Conservation (phyloP, 2,113 vertebrate species). For the Macrotis lagotis region DNA sequence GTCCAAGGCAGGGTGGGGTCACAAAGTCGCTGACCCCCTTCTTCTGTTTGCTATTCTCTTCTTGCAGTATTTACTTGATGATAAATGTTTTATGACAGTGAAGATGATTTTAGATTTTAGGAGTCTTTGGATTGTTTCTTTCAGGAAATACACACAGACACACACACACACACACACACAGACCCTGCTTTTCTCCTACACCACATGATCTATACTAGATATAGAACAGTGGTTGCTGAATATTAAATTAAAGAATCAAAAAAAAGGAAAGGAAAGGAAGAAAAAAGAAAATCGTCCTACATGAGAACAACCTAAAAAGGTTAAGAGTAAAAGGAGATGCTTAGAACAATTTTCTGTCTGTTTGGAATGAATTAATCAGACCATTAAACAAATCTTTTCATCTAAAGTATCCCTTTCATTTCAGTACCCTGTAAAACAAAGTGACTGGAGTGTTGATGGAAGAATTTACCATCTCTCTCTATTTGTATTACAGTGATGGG, state of each 20-base stretch:
- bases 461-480: constrained; percentile 61
- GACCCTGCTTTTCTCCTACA: constrained; percentile 28
- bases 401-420: constrained; percentile 86
- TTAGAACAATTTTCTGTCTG: constrained; percentile 78
- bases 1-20: background rate
- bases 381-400: constrained; percentile 86
- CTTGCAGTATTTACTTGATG: constrained; percentile 46
- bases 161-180: background rate
- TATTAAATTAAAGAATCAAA: constrained; percentile 80
- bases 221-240: constrained; percentile 73
- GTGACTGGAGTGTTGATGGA: constrained; percentile 73
- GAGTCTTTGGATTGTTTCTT: constrained; percentile 64
- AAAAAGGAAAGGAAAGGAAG: background rate
- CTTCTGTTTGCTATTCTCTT: constrained; percentile 67
- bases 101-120: constrained; percentile 70
- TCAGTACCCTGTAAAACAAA: constrained; percentile 80
- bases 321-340: constrained; percentile 82
- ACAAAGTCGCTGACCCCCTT: constrained; percentile 60
- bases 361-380: constrained; percentile 87
- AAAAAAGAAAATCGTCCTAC: constrained; percentile 27
- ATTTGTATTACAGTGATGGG: constrained; percentile 50
- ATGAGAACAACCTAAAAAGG: constrained; percentile 77
- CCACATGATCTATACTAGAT: constrained; percentile 60
- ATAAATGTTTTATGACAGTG: constrained; percentile 4
- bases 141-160: constrained; percentile 35